Percentiles rank a stretch among this genome's conserved stretches.
phyloP scores from a whole-genome alignment of 2,113 vertebrate genomes.

The Sarotherodon lohbergeri region DNA sequence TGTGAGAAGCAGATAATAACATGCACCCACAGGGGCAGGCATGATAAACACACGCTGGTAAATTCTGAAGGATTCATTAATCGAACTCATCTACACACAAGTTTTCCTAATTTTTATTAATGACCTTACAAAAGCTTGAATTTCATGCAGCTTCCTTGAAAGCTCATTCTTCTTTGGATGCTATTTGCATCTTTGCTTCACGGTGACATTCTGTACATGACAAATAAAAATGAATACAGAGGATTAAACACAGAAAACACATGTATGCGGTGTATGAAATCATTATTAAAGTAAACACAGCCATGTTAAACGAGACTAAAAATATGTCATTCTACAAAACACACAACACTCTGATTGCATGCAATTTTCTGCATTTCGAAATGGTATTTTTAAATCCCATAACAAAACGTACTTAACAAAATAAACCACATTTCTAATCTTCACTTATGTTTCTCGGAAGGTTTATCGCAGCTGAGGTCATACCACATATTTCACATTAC shows the following conservation, averaged over 20 bases:
- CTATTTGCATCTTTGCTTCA: background rate
- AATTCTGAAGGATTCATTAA: background rate
- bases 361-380: background rate
- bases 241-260: background rate
- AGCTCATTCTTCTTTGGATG: background rate
- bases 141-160: background rate
- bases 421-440: constrained; percentile 25
- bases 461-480: constrained; percentile 27
- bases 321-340: background rate
- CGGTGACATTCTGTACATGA: background rate
- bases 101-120: background rate
- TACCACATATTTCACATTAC: constrained; percentile 18
- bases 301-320: background rate
- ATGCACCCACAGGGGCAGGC: background rate
- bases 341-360: background rate
- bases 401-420: constrained; percentile 2
- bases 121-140: background rate
- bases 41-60: background rate
- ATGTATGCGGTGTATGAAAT: background rate
- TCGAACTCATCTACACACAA: background rate
- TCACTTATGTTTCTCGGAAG: constrained; percentile 9
- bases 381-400: background rate
- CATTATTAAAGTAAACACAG: background rate
- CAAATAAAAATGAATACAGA: background rate
- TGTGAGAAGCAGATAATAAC: background rate